A percentile compares a stretch with the other conserved stretches of the same genome.
phyloP scores from a whole-genome alignment of 2,888 invertebrate genomes.

The Cheilosia soror region DNA sequence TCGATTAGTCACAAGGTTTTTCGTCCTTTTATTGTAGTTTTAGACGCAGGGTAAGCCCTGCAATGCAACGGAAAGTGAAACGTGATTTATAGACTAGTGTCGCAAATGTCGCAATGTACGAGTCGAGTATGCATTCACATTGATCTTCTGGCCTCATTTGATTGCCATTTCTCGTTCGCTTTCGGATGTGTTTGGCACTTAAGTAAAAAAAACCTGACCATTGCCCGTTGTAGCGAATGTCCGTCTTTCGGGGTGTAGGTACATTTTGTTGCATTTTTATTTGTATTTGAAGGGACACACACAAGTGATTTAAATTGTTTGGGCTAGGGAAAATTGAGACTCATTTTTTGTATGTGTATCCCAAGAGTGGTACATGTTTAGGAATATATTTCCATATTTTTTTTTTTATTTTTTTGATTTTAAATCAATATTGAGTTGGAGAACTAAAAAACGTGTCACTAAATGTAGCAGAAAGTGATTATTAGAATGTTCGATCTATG shows the following conservation, averaged over 20 bases:
- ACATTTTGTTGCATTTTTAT: neutral
- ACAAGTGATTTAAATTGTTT: conserved; percentile 33
- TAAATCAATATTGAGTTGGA: too few species aligned
- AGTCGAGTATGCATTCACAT: conserved; percentile 51
- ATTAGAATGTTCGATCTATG: too few species aligned
- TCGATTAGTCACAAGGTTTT: conserved; percentile 40
- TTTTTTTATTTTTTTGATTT: too few species aligned
- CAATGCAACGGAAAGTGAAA: conserved; percentile 68
- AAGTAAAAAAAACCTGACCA: neutral
- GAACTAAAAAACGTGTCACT: too few species aligned
- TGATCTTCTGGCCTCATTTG: conserved; percentile 64
- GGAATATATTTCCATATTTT: too few species aligned
- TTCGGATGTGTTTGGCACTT: conserved; percentile 25
- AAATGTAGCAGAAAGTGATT: too few species aligned
- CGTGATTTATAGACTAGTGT: conserved; percentile 67
- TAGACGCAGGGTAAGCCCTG: neutral
- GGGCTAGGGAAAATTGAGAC: neutral
- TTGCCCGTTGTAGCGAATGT: neutral
- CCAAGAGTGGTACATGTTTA: neutral
- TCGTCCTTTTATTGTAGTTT: conserved; percentile 24
- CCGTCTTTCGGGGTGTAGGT: neutral
- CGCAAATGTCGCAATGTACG: conserved; percentile 50
- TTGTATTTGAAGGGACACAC: neutral
- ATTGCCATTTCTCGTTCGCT: conserved; percentile 50
- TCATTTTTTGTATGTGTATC: neutral